Evolutionary conservation across 1,140 invertebrate genomes (phyloP).

Genomic region (Drusus annulatus): DNA sequence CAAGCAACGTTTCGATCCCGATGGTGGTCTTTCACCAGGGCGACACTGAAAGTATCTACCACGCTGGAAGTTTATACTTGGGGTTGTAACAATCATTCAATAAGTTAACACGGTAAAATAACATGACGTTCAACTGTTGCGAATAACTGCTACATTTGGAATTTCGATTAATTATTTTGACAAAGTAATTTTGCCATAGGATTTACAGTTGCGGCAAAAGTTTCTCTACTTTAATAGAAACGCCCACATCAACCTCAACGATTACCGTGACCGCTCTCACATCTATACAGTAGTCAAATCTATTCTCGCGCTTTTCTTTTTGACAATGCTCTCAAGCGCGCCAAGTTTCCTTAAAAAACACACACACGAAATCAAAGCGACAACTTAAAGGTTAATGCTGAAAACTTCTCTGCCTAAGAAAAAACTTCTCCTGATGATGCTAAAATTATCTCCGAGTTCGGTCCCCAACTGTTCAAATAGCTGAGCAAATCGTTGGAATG

Average conservation of each 20-base stretch:
- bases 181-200: too few relatives aligned
- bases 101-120: too few relatives aligned
- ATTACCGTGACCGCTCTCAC: neutral
- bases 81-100: too few relatives aligned
- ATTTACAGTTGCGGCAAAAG: too few relatives aligned
- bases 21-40: too few relatives aligned
- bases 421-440: constrained; percentile 15
- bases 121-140: too few relatives aligned
- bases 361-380: constrained; percentile 5
- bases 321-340: constrained; percentile 8
- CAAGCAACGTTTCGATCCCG: too few relatives aligned
- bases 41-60: too few relatives aligned
- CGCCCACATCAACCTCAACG: neutral
- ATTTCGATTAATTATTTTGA: too few relatives aligned
- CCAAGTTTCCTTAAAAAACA: constrained; percentile 10
- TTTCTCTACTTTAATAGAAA: neutral
- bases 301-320: constrained; percentile 36
- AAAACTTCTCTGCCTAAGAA: constrained; percentile 19
- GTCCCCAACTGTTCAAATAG: neutral
- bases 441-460: constrained; percentile 40
- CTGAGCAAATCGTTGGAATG: neutral
- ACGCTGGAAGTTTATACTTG: too few relatives aligned
- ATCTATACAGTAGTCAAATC: neutral
- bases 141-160: too few relatives aligned
- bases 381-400: constrained; percentile 40